Evolutionary conservation across 2,113 vertebrate genomes (phyloP).

Genomic region (Nyctereutes procyonoides): DNA sequence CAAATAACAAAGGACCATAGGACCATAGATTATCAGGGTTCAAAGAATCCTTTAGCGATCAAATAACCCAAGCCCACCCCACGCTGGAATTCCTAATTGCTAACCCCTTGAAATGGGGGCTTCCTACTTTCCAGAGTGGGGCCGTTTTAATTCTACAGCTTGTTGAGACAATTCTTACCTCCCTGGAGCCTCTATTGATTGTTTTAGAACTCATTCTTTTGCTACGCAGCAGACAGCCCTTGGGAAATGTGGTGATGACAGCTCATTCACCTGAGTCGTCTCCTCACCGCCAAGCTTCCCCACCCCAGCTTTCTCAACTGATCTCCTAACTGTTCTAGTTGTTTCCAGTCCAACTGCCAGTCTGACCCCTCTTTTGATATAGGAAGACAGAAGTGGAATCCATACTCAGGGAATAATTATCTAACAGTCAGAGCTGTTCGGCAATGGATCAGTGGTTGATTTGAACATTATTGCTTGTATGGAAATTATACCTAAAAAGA

Average conservation of each 20-base stretch:
- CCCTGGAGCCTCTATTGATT: neutral
- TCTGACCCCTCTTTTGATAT: neutral
- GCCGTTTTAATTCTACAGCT: neutral
- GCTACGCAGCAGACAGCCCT: neutral
- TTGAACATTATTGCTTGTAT: neutral
- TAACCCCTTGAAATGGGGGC: neutral
- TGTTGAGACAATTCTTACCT: neutral
- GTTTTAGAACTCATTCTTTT: neutral
- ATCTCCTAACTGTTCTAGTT: neutral
- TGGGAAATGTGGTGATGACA: neutral
- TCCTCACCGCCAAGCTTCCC: neutral
- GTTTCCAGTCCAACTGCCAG: neutral
- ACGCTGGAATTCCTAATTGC: neutral
- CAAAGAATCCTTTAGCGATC: neutral
- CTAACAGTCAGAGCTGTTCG: neutral
- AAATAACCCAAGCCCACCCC: neutral
- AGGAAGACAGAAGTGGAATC: neutral
- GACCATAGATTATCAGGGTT: neutral
- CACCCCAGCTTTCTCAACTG: neutral
- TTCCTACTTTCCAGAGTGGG: neutral
- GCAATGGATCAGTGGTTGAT: neutral
- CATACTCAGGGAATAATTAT: neutral
- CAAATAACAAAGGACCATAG: neutral
- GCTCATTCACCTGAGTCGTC: neutral
- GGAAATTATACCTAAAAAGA: slow-evolving; percentile 24